Evolutionary conservation across 1,140 invertebrate genomes (phyloP), one percentile per base, ranked within the genome.

Genomic region (Tetramorium simillimum): DNA sequence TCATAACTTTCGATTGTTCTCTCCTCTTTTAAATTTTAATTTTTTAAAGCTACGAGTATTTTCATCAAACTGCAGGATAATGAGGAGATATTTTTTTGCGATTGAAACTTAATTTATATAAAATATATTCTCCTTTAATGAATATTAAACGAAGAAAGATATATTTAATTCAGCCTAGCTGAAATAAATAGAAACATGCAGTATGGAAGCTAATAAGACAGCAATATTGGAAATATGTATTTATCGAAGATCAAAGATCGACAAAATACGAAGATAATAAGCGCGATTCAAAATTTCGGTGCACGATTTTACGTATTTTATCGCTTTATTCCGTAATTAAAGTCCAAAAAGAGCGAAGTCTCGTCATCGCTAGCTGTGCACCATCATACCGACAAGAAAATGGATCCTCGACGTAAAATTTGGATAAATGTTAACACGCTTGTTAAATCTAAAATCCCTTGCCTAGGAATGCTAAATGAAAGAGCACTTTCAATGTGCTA

Each of bases 371-470:
- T 43, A 62, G 16, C 12, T 77, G 21, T 46, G 16, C 18, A 70
- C 18, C 33, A 58, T 18, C 12, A 21, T 75, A 75, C 7, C 46
- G 21, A 60, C 6, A 3, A 80, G n/a, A 37, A 78, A 46, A 78
- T 18, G 9, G 16, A 28, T 62, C 18, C 12, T 24, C 16, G n/a
- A 69, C 40, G 2, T 40, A 24, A 56, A 69, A 81, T 81, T 81
- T 81, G n/a, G 56, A 81, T 69, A 80, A 63, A 77, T 65, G 65
- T 81, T 70, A 81, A 56, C 14, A 21, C 43, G 9, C 53, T 80
- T 10, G 24, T 63, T 33, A 46, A 77, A 63, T 78, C 2, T 33
- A 78, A 46, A 77, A 62, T 62, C 24, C 60, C 37, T 60, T 40
- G 7, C 60, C 40, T 63, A 46, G 1, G 24, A 2, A 40, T 77